phyloP scores from a whole-genome alignment of 2,113 vertebrate genomes.

The Hyperoodon ampullatus region DNA sequence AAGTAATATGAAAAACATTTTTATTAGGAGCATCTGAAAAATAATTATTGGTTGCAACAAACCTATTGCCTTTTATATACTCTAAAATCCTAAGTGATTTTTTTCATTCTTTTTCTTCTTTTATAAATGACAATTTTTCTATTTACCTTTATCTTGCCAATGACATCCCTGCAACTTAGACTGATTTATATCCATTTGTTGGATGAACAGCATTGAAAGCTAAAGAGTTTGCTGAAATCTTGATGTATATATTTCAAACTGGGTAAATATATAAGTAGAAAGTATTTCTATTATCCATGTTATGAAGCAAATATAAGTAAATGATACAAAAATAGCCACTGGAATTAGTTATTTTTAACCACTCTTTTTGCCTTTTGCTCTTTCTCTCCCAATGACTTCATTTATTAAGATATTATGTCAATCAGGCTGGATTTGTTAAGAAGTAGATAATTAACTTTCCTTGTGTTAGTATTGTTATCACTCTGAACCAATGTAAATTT shows the following conservation, averaged over 20 bases:
- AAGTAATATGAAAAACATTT: not conserved
- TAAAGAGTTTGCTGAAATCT: not conserved
- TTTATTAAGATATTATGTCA: not conserved
- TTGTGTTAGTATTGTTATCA: not conserved
- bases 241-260: not conserved
- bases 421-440: not conserved
- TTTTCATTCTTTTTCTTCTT: not conserved
- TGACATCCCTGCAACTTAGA: not conserved
- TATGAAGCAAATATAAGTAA: not conserved
- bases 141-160: not conserved
- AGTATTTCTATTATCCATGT: not conserved
- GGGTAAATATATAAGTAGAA: not conserved
- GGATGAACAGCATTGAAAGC: not conserved
- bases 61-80: not conserved
- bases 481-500: not conserved
- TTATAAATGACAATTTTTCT: not conserved
- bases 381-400: not conserved
- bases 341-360: not conserved
- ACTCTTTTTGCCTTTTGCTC: fast-evolving
- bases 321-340: not conserved
- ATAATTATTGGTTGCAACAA: not conserved
- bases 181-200: not conserved
- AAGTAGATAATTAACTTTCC: not conserved
- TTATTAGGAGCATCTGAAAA: not conserved
- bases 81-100: not conserved